Percentiles rank a stretch among this genome's conserved stretches.
Conservation (phyloP, 1,140 invertebrate species). For the Apis florea region DNA sequence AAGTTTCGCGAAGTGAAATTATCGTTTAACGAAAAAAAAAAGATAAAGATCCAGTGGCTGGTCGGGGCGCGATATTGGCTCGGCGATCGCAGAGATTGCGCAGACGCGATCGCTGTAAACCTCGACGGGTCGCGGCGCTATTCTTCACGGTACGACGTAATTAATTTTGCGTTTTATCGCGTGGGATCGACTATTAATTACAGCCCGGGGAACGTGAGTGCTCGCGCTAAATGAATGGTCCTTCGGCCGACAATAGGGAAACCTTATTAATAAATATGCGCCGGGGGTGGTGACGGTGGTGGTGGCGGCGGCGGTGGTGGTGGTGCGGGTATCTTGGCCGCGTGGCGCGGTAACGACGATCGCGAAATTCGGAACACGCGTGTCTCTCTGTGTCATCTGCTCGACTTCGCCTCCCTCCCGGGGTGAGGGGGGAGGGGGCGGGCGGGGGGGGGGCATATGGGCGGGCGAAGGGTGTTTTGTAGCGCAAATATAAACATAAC, state of each 20-base stretch:
- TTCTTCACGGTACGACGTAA: slow-evolving; percentile 36
- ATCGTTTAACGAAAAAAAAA: not conserved
- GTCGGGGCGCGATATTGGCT: not conserved
- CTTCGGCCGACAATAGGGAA: slow-evolving; percentile 31
- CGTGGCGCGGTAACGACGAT: slow-evolving; percentile 18
- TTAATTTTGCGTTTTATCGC: slow-evolving; percentile 50
- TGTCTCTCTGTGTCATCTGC: slow-evolving; percentile 23
- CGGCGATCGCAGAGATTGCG: slow-evolving; percentile 26
- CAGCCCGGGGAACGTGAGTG: not conserved
- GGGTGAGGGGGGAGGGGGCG: not conserved
- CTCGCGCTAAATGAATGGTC: slow-evolving; percentile 29
- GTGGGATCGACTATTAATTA: slow-evolving; percentile 44
- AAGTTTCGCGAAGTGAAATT: not conserved
- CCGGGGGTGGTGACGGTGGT: no score
- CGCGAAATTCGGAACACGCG: slow-evolving; percentile 36
- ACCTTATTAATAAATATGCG: slow-evolving; percentile 47
- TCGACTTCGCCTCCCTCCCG: not conserved
- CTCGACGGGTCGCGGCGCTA: not conserved
- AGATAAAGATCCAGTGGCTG: not conserved
- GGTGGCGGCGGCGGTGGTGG: no score
- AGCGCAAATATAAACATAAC: slow-evolving; percentile 21
- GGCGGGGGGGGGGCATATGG: no score
- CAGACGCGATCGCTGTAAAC: slow-evolving; percentile 12
- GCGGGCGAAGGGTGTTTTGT: not conserved
- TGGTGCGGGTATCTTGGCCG: slow-evolving; percentile 2